phyloP scores from a whole-genome alignment of 1,140 invertebrate species.

The Cotesia glomerata region DNA sequence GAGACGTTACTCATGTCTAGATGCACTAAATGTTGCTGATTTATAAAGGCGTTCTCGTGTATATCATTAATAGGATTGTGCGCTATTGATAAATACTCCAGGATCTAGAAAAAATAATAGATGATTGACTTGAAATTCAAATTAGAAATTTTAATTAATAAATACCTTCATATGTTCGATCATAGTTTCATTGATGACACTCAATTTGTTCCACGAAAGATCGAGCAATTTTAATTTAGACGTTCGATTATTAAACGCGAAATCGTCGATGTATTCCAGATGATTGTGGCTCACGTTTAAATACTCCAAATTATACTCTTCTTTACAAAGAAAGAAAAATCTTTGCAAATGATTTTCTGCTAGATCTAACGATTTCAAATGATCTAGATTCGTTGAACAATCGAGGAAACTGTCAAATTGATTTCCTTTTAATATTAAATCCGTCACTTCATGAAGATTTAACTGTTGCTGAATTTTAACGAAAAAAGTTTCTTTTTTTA shows the following conservation, averaged over 20 bases:
- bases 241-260: slow-evolving; percentile 51
- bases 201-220: slow-evolving; percentile 54
- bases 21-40: slow-evolving; percentile 42
- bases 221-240: slow-evolving; percentile 53
- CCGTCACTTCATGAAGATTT: slow-evolving; percentile 45
- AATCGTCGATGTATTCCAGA: slow-evolving; percentile 56
- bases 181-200: slow-evolving; percentile 56
- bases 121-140: neutral
- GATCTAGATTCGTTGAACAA: slow-evolving; percentile 53
- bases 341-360: slow-evolving; percentile 56
- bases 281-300: slow-evolving; percentile 58
- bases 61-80: slow-evolving; percentile 56
- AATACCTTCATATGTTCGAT: slow-evolving; percentile 56
- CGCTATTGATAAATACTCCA: slow-evolving; percentile 53
- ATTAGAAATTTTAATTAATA: neutral
- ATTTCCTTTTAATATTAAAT: slow-evolving; percentile 53
- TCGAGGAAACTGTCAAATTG: slow-evolving; percentile 59
- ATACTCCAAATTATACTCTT: slow-evolving; percentile 50
- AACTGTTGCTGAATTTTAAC: slow-evolving; percentile 44
- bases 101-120: slow-evolving; percentile 42
- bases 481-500: slow-evolving; percentile 58
- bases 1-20: slow-evolving; percentile 53
- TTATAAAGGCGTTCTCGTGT: slow-evolving; percentile 53
- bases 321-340: slow-evolving; percentile 56
- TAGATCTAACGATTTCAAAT: slow-evolving; percentile 47